A percentile compares a stretch with the other conserved stretches of the same genome.
Evolutionary conservation across 2,797 vertebrate species (phyloP).

Genomic region (Falco berigora): DNA sequence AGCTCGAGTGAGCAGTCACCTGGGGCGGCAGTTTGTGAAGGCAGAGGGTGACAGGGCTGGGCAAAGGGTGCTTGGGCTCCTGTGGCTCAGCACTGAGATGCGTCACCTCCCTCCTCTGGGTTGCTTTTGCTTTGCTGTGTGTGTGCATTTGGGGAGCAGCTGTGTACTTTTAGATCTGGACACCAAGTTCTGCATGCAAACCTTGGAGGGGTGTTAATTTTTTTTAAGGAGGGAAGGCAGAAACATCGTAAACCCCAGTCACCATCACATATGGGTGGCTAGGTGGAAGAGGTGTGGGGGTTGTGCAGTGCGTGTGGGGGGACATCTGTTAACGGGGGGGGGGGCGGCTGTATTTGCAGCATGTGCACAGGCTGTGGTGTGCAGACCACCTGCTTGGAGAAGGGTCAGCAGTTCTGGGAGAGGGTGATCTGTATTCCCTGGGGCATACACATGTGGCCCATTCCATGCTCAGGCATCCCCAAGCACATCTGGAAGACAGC

Average conservation of each 20-base stretch:
- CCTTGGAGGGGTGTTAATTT: background rate
- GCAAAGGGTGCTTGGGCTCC: rapidly evolving
- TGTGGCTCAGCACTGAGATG: rapidly evolving
- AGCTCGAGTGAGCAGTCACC: background rate
- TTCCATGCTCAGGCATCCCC: background rate
- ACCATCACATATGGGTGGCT: rapidly evolving
- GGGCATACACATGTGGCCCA: rapidly evolving
- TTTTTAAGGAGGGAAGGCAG: background rate
- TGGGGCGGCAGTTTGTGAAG: rapidly evolving
- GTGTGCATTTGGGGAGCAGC: background rate
- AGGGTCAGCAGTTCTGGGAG: background rate
- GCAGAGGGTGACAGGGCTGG: background rate
- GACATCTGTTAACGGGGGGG: background rate
- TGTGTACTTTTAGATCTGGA: background rate
- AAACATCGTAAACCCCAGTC: background rate
- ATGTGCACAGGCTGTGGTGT: background rate
- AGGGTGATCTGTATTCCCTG: background rate
- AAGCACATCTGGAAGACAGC: background rate
- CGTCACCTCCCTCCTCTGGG: background rate
- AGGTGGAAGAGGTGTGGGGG: background rate
- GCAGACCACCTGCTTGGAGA: background rate
- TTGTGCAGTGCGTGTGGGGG: rapidly evolving
- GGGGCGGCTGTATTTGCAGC: background rate
- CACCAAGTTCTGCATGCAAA: background rate
- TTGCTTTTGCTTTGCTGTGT: background rate